Percentiles rank a stretch among this genome's conserved stretches.
phyloP scores from a whole-genome alignment of 2,888 invertebrate genomes.

The Prosopocoilus inquinatus region DNA sequence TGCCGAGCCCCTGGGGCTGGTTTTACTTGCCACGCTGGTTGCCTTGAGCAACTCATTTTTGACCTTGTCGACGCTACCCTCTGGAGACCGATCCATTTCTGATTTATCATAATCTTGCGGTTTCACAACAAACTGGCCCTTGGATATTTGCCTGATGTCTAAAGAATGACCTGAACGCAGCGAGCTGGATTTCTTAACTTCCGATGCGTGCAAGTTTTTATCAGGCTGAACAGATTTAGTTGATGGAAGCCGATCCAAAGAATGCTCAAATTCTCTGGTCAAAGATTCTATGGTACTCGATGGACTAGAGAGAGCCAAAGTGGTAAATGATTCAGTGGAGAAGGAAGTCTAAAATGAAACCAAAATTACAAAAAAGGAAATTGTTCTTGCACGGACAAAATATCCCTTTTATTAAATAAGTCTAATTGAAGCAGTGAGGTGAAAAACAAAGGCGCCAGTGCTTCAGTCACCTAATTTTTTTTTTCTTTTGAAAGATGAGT shows the following conservation, averaged over 20 bases:
- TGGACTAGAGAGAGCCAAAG: conserved; percentile 67
- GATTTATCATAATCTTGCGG: conserved; percentile 66
- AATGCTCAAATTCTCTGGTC: conserved; percentile 80
- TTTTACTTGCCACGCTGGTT: conserved; percentile 17
- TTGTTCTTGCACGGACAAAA: background rate
- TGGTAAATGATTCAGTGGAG: conserved; percentile 45
- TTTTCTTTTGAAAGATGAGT: too few relatives aligned
- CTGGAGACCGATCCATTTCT: conserved; percentile 63
- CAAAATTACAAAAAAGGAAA: conserved; percentile 13
- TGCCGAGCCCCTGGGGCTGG: conserved; percentile 51
- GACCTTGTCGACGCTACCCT: conserved; percentile 57
- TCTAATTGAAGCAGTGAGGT: too few relatives aligned
- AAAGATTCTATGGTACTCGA: conserved; percentile 77
- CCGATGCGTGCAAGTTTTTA: conserved; percentile 25
- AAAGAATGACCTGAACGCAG: conserved; percentile 42
- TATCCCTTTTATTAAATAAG: background rate
- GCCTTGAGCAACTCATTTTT: conserved; percentile 49
- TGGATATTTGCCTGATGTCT: conserved; percentile 43
- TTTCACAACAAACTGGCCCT: conserved; percentile 62
- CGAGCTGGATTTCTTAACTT: conserved; percentile 29
- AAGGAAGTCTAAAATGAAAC: conserved; percentile 47
- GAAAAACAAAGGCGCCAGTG: too few relatives aligned
- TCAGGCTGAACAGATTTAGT: conserved; percentile 15
- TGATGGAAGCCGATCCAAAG: conserved; percentile 56
- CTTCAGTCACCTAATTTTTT: too few relatives aligned